Evolutionary conservation across 2,797 vertebrate species (phyloP), one percentile per base, ranked within the genome.

Genomic region (Poecilia wingei): DNA sequence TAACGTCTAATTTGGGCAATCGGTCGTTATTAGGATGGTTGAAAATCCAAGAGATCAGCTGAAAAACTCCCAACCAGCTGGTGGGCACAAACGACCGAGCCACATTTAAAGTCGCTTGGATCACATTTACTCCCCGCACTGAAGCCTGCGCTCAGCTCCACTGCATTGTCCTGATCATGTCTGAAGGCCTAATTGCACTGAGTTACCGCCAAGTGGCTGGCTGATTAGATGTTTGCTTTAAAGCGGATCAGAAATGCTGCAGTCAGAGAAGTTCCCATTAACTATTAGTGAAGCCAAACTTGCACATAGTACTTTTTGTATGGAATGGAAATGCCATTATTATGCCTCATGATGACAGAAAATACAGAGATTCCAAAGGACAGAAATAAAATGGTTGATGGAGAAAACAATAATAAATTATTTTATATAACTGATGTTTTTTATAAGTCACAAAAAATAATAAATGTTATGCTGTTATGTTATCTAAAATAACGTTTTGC

Each of bases 401-500:
- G 66, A 47, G 51, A 55, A 66, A 70, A 77, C 4, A 51, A 81
- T 64, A 76, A 78, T 41, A 20, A 18, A 43, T 25, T 5, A 0
- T 4, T 79, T 33, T 43, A 61, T 55, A 33, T 64, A 46, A 86
- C 51, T 74, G 43, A 47, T 74, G 70, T 68, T 80, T 51, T 51
- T 51, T 43, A 51, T 33, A 61, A 33, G 14, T 33, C n/a, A 61
- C 57, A 59, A 31, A 16, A 61, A 61, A 6, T 68, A 33, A 14
- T 13, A 1, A 0, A 20, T 41, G 33, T 20, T 68, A 31, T 20
- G 12, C 20, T 68, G 36, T 68, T 41, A 22, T 69, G 18, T n/a
- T 16, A 41, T 43, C 39, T 41, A 13, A 68, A 13, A 45, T 25
- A 25, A 16, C 2, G 3, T 14, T 45, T 70, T 43, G 13, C 20